These are phyloP conservation scores for Drosophila kambysellisi DNA, from an alignment of 2,888 invertebrate genomes.

Conservation along the genomic window DNA sequence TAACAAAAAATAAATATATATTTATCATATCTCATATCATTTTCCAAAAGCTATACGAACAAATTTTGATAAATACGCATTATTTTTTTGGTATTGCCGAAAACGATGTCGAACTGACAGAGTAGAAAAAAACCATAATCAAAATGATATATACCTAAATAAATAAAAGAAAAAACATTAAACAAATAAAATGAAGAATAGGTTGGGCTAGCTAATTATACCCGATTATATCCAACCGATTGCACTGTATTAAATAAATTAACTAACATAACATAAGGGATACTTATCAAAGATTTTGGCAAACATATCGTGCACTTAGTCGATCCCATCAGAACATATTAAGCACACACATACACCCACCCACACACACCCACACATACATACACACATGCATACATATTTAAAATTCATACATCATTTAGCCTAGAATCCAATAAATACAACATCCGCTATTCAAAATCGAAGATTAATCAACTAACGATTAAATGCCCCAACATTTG, in stretches of 20 bases:
- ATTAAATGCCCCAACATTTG: conserved; percentile 61
- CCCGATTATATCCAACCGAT: conserved; percentile 38
- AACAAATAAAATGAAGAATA: conserved; percentile 14
- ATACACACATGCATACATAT: conserved; percentile 1
- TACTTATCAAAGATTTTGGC: conserved; percentile 60
- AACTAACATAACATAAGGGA: conserved; percentile 37
- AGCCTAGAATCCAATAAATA: conserved; percentile 46
- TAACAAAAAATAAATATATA: conserved; percentile 9
- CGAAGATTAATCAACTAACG: conserved; percentile 57
- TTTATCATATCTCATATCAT: conserved; percentile 41
- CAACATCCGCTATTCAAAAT: conserved; percentile 45
- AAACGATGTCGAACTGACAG: conserved; percentile 40
- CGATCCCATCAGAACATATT: conserved; percentile 45
- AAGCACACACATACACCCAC: conserved; percentile 9
- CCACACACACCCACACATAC: conserved; percentile 4
- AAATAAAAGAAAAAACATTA: conserved; percentile 19
- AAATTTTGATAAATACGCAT: conserved; percentile 35
- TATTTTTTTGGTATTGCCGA: conserved; percentile 13
- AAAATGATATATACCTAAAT: conserved; percentile 72
- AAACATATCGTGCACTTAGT: conserved; percentile 76
- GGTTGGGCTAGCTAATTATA: conserved; percentile 63
- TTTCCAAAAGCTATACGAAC: conserved; percentile 34
- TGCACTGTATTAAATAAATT: conserved; percentile 43
- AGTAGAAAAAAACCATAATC: conserved; percentile 57
- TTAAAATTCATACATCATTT: conserved; percentile 27